These are phyloP conservation scores for Lophura nycthemera DNA, from an alignment of 2,113 vertebrate genomes.

Conservation along the genomic window DNA sequence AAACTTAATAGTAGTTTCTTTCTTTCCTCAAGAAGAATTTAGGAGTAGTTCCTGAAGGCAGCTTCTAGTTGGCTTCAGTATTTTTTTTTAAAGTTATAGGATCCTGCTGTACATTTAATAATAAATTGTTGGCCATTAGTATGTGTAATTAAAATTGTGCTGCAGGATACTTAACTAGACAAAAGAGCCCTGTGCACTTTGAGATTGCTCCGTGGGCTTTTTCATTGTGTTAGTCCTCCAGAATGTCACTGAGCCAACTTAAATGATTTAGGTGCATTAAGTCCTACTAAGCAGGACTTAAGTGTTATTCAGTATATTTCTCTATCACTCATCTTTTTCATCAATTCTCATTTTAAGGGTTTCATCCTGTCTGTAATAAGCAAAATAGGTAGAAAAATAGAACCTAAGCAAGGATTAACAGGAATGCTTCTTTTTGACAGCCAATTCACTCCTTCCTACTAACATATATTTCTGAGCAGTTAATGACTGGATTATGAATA, in stretches of 20 bases:
- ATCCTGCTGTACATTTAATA: neutral
- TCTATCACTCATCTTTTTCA: neutral
- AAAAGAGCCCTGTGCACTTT: neutral
- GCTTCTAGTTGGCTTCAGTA: neutral
- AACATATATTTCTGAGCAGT: neutral
- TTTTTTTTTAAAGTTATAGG: neutral
- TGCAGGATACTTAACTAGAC: neutral
- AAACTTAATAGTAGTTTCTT: neutral
- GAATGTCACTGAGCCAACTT: neutral
- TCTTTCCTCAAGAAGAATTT: neutral
- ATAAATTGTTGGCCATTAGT: neutral
- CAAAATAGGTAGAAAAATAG: neutral
- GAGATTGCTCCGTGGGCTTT: neutral
- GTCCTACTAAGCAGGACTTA: neutral
- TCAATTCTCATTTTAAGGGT: neutral
- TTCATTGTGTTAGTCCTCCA: neutral
- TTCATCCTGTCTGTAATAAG: neutral
- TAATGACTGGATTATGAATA: neutral
- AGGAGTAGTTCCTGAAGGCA: neutral
- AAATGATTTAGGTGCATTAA: neutral
- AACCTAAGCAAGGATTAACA: neutral
- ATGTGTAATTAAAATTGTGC: neutral
- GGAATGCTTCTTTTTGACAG: neutral
- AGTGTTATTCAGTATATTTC: neutral
- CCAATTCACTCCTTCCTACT: fast-evolving